Evolutionary conservation across 2,888 invertebrate species (phyloP).

Genomic region (Salticus scenicus): DNA sequence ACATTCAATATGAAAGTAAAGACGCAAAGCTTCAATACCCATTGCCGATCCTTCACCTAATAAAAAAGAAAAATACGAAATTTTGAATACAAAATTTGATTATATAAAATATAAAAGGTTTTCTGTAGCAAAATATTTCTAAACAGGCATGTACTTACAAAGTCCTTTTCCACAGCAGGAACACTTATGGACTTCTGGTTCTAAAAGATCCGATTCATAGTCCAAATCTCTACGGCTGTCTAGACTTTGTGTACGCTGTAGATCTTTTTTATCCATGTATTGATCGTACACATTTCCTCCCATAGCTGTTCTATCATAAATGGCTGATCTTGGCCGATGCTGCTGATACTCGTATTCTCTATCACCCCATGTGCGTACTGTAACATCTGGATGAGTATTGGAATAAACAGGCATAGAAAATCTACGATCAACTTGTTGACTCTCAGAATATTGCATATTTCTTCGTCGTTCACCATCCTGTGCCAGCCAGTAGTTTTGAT

Average conservation of each 20-base stretch:
- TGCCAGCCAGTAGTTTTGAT: conserved; percentile 89
- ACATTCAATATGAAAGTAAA: conserved; percentile 98
- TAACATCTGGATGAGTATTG: conserved; percentile 55
- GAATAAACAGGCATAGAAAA: conserved; percentile 39
- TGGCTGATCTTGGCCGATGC: conserved; percentile 39
- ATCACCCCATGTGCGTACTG: conserved; percentile 58
- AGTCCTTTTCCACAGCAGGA: conserved; percentile 50
- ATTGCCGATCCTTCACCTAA: conserved; percentile 97
- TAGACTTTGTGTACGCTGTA: conserved; percentile 45
- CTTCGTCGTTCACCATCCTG: conserved; percentile 85
- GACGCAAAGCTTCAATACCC: conserved; percentile 95
- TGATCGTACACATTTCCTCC: conserved; percentile 23
- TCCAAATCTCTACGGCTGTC: conserved; percentile 26
- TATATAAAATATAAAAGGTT: not conserved
- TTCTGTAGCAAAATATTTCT: not conserved
- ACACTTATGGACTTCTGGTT: conserved; percentile 51
- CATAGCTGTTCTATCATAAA: conserved; percentile 27
- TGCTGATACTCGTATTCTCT: conserved; percentile 52
- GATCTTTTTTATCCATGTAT: conserved; percentile 18
- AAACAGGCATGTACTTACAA: conserved; percentile 31
- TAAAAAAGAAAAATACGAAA: conserved; percentile 68
- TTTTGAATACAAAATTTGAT: not conserved
- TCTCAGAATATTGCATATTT: conserved; percentile 8
- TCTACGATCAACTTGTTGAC: conserved; percentile 24
- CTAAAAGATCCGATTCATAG: conserved; percentile 38